Evolutionary conservation across 2,888 invertebrate species (phyloP), one percentile per base, ranked within the genome.

Genomic region (Adela reaumurella): DNA sequence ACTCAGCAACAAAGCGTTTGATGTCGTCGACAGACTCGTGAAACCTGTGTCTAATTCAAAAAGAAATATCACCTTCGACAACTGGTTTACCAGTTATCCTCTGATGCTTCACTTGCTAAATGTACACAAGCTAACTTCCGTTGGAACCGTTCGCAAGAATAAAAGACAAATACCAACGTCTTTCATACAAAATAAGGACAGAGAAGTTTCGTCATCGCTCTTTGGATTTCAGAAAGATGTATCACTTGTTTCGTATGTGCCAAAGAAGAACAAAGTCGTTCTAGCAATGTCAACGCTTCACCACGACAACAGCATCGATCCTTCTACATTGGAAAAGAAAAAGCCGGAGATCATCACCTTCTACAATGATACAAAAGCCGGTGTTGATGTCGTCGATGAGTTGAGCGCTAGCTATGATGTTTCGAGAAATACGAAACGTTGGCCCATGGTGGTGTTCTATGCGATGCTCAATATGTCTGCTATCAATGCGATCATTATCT

Each of bases 251-350:
- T 63, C 60, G 41, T 60, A 61, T 50, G 54, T 58, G 16, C 57
- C 61, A 45, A 60, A 59, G 50, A 54, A 54, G 53, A 55, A 55
- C 43, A 62, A 62, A 53, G 55, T 57, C 51, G 59, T 63, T 20
- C 18, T 60, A 35, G 48, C 58, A 29, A 46, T 63, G 51, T 63
- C 62, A 45, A 55, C 54, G 14, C 42, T 62, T 42, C 60, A 63
- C 52, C 56, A 58, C 51, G 57, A 59, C 49, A 49, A 55, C 41
- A 51, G 51, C 42, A 59, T 62, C 47, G 58, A 62, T 55, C 24
- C 47, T 48, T 41, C 53, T 46, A 59, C 57, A 45, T 55, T 53
- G 35, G 53, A 55, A 14, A 51, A 55, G 49, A 47, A 50, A 48
- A 62, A 57, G 52, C 58, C 59, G 28, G 54, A 57, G 47, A 60